Evolutionary conservation across 2,797 vertebrate genomes (phyloP).

Genomic region (Crypturellus tataupa): DNA sequence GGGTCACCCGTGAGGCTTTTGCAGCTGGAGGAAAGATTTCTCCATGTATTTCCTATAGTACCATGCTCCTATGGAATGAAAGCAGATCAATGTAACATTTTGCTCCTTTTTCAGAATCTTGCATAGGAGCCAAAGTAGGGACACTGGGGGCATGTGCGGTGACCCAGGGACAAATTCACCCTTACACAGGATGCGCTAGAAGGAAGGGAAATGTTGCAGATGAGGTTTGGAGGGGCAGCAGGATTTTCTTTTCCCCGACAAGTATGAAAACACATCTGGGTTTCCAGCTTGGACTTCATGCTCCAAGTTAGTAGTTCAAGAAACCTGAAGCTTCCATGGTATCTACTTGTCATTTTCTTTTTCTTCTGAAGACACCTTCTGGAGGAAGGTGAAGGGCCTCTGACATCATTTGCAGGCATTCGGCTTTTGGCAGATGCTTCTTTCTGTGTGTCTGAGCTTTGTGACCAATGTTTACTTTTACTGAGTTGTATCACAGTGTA

Average conservation of each 20-base stretch:
- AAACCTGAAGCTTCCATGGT: background rate
- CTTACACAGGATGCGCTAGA: background rate
- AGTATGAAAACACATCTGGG: background rate
- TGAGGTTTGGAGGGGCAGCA: background rate
- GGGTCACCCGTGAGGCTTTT: background rate
- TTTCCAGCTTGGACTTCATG: background rate
- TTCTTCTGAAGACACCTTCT: background rate
- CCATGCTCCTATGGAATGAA: background rate
- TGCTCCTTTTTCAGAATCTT: background rate
- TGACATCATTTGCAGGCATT: background rate
- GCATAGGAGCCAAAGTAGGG: background rate
- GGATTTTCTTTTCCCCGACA: background rate
- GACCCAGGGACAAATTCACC: background rate
- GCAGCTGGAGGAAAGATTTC: slow-evolving; percentile 13
- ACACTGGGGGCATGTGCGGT: fast-evolving
- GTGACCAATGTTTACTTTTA: slow-evolving; percentile 36
- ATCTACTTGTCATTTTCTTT: background rate
- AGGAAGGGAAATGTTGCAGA: background rate
- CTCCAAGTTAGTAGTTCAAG: background rate
- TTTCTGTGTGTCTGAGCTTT: background rate
- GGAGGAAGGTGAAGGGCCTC: background rate
- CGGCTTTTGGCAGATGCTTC: slow-evolving; percentile 38
- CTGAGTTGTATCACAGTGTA: background rate
- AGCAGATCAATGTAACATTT: background rate
- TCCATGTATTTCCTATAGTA: background rate